These are phyloP conservation scores for Maconellicoccus hirsutus DNA, from an alignment of 1,140 invertebrate genomes.

Conservation along the genomic window DNA sequence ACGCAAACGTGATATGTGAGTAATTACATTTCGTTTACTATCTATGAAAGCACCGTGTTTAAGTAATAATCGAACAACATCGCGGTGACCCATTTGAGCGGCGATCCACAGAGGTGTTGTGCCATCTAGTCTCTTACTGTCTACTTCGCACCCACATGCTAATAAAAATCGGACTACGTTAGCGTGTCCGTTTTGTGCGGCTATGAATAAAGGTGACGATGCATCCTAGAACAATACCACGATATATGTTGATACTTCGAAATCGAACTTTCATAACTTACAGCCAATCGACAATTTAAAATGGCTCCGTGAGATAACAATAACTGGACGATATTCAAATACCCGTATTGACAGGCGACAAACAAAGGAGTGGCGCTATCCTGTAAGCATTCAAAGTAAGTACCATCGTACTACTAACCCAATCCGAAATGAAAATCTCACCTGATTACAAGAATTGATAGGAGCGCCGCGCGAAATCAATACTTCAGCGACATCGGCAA, in stretches of 20 bases:
- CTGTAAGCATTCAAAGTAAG: constrained; percentile 37
- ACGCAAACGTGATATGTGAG: neutral
- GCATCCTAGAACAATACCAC: constrained; percentile 62
- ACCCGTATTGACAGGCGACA: constrained; percentile 81
- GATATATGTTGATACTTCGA: too few species aligned
- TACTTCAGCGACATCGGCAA: constrained; percentile 70
- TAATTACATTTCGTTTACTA: constrained; percentile 42
- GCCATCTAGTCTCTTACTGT: constrained; percentile 60
- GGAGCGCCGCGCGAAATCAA: constrained; percentile 65
- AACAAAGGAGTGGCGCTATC: constrained; percentile 79
- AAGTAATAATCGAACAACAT: constrained; percentile 63
- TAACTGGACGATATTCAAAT: constrained; percentile 56
- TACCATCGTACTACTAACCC: neutral
- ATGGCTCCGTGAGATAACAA: constrained; percentile 47
- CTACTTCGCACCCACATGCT: constrained; percentile 52
- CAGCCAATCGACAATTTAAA: neutral
- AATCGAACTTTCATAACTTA: neutral
- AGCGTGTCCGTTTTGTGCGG: constrained; percentile 78
- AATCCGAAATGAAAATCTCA: constrained; percentile 33
- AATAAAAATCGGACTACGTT: constrained; percentile 57
- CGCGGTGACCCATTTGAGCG: constrained; percentile 81
- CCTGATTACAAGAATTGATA: constrained; percentile 77
- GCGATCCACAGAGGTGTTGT: constrained; percentile 87
- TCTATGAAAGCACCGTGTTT: constrained; percentile 67
- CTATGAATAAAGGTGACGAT: constrained; percentile 77